Base-by-base conservation (phyloP, 2,888 invertebrate species). In the Opisthograptis luteolata region DNA sequence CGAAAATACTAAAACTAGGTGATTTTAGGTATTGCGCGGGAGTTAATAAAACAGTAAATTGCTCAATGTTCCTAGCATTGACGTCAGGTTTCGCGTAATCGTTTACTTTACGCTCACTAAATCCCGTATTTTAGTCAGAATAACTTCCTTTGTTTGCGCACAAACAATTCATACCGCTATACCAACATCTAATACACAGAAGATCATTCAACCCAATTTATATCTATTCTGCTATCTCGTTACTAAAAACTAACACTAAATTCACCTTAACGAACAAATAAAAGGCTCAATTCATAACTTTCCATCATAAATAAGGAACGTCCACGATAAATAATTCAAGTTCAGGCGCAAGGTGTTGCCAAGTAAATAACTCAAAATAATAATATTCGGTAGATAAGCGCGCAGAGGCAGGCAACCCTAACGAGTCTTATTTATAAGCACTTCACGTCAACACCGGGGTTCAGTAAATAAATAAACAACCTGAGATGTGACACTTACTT, bases 341-440 rank as follows among this genome's bases (percentile, higher is more conserved):
- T 51, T 52, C 46, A 51, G 40, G 35, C 42, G 49, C 45, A 51
- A 57, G 55, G 57, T 57, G 52, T 52, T 57, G 55, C 53, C 61
- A 55, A 34, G 51, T 49, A 51, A 57, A 58, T 63, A 59, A 60
- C 54, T 63, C 58, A 60, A 57, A 59, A 60, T 59, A 57, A 55
- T 55, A 60, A 53, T 52, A 58, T 55, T 54, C 41, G 51, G 36
- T 60, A 58, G 61, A 62, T 52, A 54, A 49, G 61, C 53, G 46
- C 13, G 50, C 42, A 19, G 44, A 44, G 36, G 64, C 60, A 48
- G 64, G 54, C 66, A 67, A 58, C 66, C 64, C 67, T 77, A 74
- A 73, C 70, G 70, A 76, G 66, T 66, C 68, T 72, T 74, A 77
- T 79, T 79, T 72, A 78, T 74, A 79, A 69, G 71, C 75, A 64